Evolutionary conservation across 2,113 vertebrate species (phyloP).

Genomic region (Mobula hypostoma): DNA sequence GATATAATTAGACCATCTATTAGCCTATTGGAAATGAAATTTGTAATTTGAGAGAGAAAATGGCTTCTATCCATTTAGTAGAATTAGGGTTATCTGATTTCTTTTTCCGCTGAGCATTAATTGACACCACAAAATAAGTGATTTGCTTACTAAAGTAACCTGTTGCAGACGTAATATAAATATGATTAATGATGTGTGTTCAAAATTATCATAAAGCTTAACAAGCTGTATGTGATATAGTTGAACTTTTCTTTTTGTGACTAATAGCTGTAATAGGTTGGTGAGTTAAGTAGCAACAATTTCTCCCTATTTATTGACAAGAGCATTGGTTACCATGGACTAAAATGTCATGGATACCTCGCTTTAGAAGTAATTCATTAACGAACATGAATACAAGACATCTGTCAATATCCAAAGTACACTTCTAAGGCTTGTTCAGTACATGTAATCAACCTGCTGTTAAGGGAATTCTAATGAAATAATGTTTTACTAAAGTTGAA

Average conservation of each 20-base stretch:
- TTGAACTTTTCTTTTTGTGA: constrained; percentile 13
- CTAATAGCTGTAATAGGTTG: neutral
- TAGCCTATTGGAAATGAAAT: neutral
- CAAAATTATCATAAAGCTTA: neutral
- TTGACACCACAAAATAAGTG: neutral
- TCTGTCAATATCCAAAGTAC: neutral
- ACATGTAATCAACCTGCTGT: neutral
- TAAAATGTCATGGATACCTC: neutral
- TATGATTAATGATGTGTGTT: constrained; percentile 16
- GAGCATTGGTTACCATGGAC: neutral
- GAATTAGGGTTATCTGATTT: neutral
- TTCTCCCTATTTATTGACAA: neutral
- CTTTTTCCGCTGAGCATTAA: neutral
- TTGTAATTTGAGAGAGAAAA: neutral
- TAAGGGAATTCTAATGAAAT: neutral
- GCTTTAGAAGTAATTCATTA: constrained; percentile 12
- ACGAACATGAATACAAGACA: neutral
- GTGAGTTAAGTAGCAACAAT: neutral
- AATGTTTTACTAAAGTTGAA: neutral
- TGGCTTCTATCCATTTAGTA: neutral
- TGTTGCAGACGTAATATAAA: neutral
- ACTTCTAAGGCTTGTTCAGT: neutral
- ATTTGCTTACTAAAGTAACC: constrained; percentile 12
- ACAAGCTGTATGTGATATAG: neutral
- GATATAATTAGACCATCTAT: neutral